These are phyloP conservation scores for Notechis scutatus DNA, from an alignment of 2,113 vertebrate species.

Conservation along the genomic window DNA sequence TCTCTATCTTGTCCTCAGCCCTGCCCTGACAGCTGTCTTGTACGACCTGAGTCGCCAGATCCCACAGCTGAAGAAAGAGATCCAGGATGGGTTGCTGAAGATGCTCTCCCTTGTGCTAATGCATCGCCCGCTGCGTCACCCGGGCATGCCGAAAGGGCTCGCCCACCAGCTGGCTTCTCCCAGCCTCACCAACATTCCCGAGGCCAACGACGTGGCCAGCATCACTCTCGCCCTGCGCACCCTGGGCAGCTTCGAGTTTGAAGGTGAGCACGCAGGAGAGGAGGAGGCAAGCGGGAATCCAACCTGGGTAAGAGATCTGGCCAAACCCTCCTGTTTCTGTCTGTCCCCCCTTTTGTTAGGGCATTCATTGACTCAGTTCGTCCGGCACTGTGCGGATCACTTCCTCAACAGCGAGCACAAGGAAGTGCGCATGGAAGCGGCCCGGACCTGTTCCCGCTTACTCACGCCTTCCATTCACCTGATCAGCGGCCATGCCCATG, in stretches of 20 bases:
- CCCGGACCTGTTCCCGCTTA: conserved; percentile 92
- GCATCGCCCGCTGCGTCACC: conserved; percentile 95
- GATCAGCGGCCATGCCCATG: conserved; percentile 88
- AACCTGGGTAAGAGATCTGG: not conserved
- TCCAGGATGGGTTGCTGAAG: conserved; percentile 96
- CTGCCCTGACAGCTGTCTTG: conserved; percentile 92
- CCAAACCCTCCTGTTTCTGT: not conserved
- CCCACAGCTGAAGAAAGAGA: conserved; percentile 96
- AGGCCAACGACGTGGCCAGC: conserved; percentile 94
- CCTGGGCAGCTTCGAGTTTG: conserved; percentile 96
- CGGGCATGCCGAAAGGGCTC: conserved; percentile 96
- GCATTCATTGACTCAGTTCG: conserved; percentile 97
- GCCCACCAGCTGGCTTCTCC: conserved; percentile 94
- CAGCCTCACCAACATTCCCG: conserved; percentile 92
- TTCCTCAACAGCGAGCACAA: conserved; percentile 98
- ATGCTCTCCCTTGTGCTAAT: conserved; percentile 98
- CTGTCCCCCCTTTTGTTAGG: conserved; percentile 67
- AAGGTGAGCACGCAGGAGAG: conserved; percentile 72
- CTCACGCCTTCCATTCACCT: conserved; percentile 95
- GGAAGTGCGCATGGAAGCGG: conserved; percentile 96
- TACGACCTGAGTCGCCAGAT: conserved; percentile 98
- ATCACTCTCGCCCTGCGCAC: conserved; percentile 95
- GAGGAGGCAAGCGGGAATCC: not conserved
- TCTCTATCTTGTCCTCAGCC: conserved; percentile 71
- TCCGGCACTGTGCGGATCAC: conserved; percentile 97